Percentiles rank a stretch among this genome's conserved stretches.
Evolutionary conservation across 1,140 invertebrate species (phyloP).

Genomic region (Drosophila nikananu): DNA sequence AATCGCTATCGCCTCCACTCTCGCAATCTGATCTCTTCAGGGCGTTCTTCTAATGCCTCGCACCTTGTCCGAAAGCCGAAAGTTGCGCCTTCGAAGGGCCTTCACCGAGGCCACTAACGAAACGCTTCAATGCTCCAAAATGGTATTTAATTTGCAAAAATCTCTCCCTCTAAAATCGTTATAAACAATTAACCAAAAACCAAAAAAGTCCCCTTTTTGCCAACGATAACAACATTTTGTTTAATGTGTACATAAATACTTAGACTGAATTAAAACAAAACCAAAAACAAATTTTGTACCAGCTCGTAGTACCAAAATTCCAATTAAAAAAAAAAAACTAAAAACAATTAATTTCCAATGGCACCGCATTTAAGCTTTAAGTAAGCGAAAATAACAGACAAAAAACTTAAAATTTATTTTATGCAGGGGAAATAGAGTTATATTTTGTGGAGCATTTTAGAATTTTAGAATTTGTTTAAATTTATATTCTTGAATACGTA

Average conservation of each 20-base stretch:
- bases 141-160: constrained; percentile 87
- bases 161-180: constrained; percentile 13
- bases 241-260: constrained; percentile 50
- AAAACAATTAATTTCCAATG: constrained; percentile 36
- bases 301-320: constrained; percentile 18
- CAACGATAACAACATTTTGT: constrained; percentile 43
- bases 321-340: constrained; percentile 35
- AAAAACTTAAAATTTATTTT: too few species aligned
- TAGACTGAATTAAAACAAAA: constrained; percentile 32
- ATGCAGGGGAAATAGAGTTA: too few species aligned
- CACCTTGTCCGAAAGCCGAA: constrained; percentile 93
- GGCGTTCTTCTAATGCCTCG: constrained; percentile 94
- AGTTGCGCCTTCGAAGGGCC: constrained; percentile 92
- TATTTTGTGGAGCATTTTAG: too few species aligned
- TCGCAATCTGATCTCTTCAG: constrained; percentile 86
- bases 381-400: neutral
- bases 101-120: constrained; percentile 95
- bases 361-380: constrained; percentile 22
- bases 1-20: constrained; percentile 63
- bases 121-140: constrained; percentile 94
- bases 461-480: too few species aligned
- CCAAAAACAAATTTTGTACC: constrained; percentile 1
- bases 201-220: constrained; percentile 16
- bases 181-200: constrained; percentile 24
- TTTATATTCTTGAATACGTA: too few species aligned